Evolutionary conservation across 2,888 invertebrate species (phyloP).

Genomic region (Lacanobia wlatinum): DNA sequence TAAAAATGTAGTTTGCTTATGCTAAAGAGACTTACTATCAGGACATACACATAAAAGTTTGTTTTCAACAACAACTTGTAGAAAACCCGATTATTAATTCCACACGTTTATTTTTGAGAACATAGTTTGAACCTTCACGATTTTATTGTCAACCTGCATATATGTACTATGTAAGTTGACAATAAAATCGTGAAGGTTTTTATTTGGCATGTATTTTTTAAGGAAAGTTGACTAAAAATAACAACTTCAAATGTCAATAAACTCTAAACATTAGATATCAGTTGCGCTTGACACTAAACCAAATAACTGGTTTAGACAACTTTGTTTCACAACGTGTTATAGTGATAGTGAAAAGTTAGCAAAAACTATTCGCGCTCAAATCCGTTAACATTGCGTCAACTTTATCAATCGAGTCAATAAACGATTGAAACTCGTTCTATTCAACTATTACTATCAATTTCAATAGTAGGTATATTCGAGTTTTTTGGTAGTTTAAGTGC

Average conservation of each 20-base stretch:
- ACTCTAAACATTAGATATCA: background rate
- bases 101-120: too few relatives aligned
- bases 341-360: conserved; percentile 34
- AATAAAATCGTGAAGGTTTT: background rate
- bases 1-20: too few relatives aligned
- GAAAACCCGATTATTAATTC: too few relatives aligned
- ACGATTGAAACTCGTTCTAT: background rate
- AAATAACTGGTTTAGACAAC: conserved; percentile 16
- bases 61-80: background rate
- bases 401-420: conserved; percentile 24
- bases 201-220: too few relatives aligned
- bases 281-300: background rate
- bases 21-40: background rate
- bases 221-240: background rate
- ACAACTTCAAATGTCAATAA: background rate
- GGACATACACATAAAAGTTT: background rate
- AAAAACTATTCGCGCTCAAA: conserved; percentile 28
- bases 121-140: too few relatives aligned
- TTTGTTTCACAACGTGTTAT: conserved; percentile 31
- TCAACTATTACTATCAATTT: background rate
- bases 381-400: conserved; percentile 17
- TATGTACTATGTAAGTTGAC: too few relatives aligned
- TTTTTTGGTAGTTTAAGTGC: too few relatives aligned
- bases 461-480: too few relatives aligned
- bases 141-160: too few relatives aligned